Base-by-base conservation (phyloP, 2,888 invertebrate genomes). In the Mechanitis messenoides region DNA sequence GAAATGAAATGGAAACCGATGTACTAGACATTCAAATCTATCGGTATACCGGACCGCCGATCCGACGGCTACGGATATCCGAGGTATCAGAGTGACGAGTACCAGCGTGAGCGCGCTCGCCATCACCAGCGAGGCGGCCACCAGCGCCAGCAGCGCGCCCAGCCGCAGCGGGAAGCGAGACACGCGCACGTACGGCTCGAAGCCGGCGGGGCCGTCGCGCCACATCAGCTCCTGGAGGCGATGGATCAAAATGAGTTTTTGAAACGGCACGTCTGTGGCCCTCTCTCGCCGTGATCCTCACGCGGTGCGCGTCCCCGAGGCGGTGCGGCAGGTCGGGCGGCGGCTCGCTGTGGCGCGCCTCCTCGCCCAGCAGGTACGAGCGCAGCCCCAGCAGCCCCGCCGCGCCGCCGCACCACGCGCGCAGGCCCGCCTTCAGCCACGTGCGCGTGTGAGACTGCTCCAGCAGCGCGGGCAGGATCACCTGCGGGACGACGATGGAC, bases 371-470 rank as follows among this genome's bases (percentile, higher is more conserved):
- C 60, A 98, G 85, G 80, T 98, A 98, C 0, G 98, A 98, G 65
- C 96, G 94, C 9, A 98, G 92, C 61, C 97, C 96, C 3, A 98
- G 85, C 33, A 95, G 77, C 91, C 96, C 97, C 0, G 98, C 95
- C 1, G 96, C 95, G 5, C 93, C 92, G 33, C 92, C 91, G 80
- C 97, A 98, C 98, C 98, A 98, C 60, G 93, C 92, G 7, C 95
- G 92, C 1, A 99, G 93, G 9, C 96, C 87, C n/a, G 94, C 93
- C 82, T 98, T 98, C 66, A 99, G 87, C 97, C 98, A 98, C 7
- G 95, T 95, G 6, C 98, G 92, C 0, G 98, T 98, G 81, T 99
- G 98, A 0, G 97, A 96, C 84, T 99, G 98, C 78, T 99, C 99
- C 63, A 99, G 90, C 50, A 99, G 90, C 0, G 98, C 98, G 0